phyloP scores from a whole-genome alignment of 1,140 invertebrate species.

The Micrasema longulum region DNA sequence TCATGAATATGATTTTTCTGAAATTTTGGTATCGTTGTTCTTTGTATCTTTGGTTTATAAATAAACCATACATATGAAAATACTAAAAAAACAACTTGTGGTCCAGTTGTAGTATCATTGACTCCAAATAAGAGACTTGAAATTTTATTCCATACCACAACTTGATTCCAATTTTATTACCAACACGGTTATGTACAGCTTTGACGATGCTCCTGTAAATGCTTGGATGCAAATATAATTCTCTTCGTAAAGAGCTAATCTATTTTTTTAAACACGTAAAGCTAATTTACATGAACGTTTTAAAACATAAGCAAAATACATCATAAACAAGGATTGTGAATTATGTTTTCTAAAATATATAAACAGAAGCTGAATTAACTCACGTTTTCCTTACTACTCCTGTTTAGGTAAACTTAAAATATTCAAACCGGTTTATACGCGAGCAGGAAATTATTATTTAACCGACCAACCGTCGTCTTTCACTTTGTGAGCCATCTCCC shows the following conservation, averaged over 20 bases:
- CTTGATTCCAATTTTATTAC: neutral
- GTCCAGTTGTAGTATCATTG: neutral
- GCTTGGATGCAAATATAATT: neutral
- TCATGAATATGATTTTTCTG: too few relatives aligned
- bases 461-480: neutral
- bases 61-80: neutral
- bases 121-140: neutral
- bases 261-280: neutral
- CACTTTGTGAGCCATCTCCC: constrained; percentile 11
- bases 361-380: neutral
- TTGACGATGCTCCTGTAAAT: neutral
- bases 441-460: constrained; percentile 18
- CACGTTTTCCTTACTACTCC: neutral
- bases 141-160: neutral
- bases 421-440: neutral
- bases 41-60: too few relatives aligned
- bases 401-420: constrained; percentile 2
- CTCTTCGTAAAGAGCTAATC: neutral
- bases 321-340: neutral
- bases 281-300: neutral
- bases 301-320: neutral
- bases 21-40: too few relatives aligned
- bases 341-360: neutral
- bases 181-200: neutral
- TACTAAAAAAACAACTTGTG: neutral